Evolutionary conservation across 2,113 vertebrate species (phyloP), one percentile per base, ranked within the genome.

Genomic region (Chroicocephalus ridibundus): DNA sequence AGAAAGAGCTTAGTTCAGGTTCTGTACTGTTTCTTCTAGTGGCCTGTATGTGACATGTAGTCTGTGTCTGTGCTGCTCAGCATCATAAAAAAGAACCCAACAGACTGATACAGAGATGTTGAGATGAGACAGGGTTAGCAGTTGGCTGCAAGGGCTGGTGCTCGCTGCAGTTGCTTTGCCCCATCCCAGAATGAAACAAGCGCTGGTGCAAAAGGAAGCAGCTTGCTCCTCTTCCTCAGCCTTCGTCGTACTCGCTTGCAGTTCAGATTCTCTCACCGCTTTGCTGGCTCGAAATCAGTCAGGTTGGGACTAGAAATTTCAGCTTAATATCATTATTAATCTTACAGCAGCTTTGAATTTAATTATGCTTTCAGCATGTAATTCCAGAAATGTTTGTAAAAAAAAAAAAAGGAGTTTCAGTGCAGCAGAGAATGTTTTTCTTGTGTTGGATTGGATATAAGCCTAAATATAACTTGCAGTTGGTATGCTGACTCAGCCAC

Each of bases 401-500:
- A 55, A 12, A 36, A n/a, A 71, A 5, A 17, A 8, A 11, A 13
- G 22, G 55, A 5, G 25, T 82, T 97, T 97, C 86, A 86, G 72
- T 96, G 82, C 64, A 86, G 95, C 81, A 96, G 82, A 94, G 91
- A 95, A 69, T 57, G 40, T 64, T 70, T 93, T 95, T 95, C 72
- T 89, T 82, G 66, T 82, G 74, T 79, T 97, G 96, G 74, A 91
- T 95, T 95, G 95, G 72, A 92, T 94, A 93, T 62, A 88, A 95
- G 89, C 88, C 85, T 68, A 93, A 96, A 90, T 91, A 82, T 58
- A 88, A 57, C 77, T 97, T 83, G 68, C 10, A 34, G 89, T 83
- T 82, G 77, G 91, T 95, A 68, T 97, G 98, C 98, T 98, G 97
- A 97, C 90, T 98, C 97, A 98, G 97, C 95, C 47, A 68, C 96